phyloP scores from a whole-genome alignment of 1,140 invertebrate genomes.

The Orius laevigatus region DNA sequence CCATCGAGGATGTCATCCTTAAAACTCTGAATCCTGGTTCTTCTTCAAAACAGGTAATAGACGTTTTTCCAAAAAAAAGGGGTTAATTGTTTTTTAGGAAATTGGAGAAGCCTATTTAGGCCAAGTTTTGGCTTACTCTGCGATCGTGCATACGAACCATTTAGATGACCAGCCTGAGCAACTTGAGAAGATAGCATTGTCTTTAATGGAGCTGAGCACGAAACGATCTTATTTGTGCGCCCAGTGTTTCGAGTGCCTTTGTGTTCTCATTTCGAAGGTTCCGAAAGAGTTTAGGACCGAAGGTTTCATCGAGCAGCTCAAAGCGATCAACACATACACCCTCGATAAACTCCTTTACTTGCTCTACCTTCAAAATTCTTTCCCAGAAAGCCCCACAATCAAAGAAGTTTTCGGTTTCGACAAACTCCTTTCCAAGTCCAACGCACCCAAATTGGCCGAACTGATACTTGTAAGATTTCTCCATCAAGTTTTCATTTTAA shows the following conservation, averaged over 20 bases:
- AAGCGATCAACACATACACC: slow-evolving; percentile 1
- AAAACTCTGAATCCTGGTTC: no score
- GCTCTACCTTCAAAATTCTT: neutral
- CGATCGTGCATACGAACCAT: neutral
- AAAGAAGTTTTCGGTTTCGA: slow-evolving; percentile 3
- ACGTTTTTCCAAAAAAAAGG: slow-evolving; percentile 38
- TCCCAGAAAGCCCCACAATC: neutral
- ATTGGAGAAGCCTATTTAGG: slow-evolving; percentile 1
- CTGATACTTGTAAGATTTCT: no score
- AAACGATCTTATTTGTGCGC: slow-evolving; percentile 5
- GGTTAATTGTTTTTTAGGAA: slow-evolving; percentile 51
- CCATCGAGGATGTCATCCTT: no score
- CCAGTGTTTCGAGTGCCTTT: neutral
- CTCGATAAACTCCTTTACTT: slow-evolving; percentile 6
- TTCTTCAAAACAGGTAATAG: neutral
- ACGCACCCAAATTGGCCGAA: no score
- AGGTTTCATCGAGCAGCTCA: neutral
- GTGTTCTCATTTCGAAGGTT: neutral
- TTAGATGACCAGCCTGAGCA: neutral
- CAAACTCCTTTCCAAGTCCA: neutral
- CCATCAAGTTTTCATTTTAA: no score
- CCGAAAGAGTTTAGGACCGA: slow-evolving; percentile 1
- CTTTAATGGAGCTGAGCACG: neutral
- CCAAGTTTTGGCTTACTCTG: slow-evolving; percentile 2
- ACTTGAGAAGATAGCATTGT: neutral